Percentiles rank a stretch among this genome's conserved stretches.
Evolutionary conservation across 2,113 vertebrate species (phyloP).

Genomic region (Stegostoma tigrinum): DNA sequence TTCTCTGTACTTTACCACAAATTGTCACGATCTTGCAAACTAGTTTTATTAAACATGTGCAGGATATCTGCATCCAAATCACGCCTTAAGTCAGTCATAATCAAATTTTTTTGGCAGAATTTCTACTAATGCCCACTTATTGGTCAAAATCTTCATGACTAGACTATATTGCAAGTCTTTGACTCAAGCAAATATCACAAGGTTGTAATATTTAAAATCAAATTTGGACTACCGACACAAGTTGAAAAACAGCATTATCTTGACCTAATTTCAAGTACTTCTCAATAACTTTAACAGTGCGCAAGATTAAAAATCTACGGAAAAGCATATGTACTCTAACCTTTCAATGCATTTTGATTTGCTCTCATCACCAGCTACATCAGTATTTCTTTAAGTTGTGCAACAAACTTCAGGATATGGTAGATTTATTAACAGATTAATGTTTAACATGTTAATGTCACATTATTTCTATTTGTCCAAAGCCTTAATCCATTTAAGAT

Average conservation of each 20-base stretch:
- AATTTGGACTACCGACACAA: not conserved
- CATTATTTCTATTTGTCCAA: not conserved
- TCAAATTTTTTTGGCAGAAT: not conserved
- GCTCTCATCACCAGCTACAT: not conserved
- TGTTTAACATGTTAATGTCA: not conserved
- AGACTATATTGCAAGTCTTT: not conserved
- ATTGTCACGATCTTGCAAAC: not conserved
- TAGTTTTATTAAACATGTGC: not conserved
- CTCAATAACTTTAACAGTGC: not conserved
- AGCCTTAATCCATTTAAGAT: conserved; percentile 10
- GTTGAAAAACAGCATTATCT: not conserved
- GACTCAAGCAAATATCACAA: not conserved
- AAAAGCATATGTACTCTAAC: not conserved
- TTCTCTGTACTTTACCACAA: not conserved
- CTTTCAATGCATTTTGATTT: not conserved
- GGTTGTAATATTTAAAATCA: not conserved
- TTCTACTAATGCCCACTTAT: not conserved
- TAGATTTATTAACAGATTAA: conserved; percentile 5
- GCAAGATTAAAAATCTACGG: not conserved
- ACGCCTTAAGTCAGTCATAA: not conserved
- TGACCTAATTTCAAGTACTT: not conserved
- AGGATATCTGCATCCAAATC: not conserved
- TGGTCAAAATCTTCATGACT: not conserved
- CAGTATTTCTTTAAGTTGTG: not conserved
- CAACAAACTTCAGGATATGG: not conserved